Percentiles rank a stretch among this genome's conserved stretches.
phyloP scores from a whole-genome alignment of 2,113 vertebrate genomes.

The Uria lomvia region DNA sequence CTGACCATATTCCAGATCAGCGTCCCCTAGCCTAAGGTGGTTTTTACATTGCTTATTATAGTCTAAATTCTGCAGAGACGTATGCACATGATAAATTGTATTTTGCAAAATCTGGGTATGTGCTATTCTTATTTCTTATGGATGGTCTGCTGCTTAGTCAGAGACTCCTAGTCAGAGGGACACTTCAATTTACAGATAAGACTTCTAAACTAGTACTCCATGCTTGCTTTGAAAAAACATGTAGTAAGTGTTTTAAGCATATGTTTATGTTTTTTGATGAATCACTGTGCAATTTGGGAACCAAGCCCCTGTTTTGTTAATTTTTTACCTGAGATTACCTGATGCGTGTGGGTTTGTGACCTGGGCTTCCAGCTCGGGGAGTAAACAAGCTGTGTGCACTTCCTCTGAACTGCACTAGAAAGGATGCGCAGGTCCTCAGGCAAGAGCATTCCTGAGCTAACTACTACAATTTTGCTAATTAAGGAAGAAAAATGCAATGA shows the following conservation, averaged over 20 bases:
- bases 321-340: constrained; percentile 24
- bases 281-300: background rate
- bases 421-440: background rate
- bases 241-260: background rate
- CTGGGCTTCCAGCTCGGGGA: background rate
- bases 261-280: background rate
- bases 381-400: background rate
- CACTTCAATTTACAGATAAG: background rate
- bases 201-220: background rate
- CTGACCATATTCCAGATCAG: background rate
- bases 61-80: background rate
- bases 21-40: background rate
- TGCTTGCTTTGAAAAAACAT: background rate
- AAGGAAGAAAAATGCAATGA: background rate
- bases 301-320: background rate
- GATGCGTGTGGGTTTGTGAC: background rate
- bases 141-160: background rate
- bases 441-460: constrained; percentile 7
- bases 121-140: background rate
- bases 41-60: background rate
- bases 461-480: background rate
- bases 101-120: background rate
- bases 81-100: background rate
- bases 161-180: background rate
- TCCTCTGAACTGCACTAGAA: background rate